Evolutionary conservation across 2,113 vertebrate genomes (phyloP).

Genomic region (Paratilapia polleni): DNA sequence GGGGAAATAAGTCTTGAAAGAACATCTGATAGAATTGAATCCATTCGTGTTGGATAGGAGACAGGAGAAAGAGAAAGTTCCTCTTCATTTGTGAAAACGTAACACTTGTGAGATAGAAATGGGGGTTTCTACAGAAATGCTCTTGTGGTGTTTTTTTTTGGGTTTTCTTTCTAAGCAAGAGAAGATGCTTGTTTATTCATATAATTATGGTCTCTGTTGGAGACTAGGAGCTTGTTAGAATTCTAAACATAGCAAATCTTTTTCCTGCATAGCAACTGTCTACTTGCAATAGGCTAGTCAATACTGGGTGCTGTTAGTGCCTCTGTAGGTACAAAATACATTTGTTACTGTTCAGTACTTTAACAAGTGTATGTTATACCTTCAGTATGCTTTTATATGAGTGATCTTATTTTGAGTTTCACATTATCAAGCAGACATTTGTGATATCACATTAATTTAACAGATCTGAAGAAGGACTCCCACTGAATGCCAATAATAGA

Average conservation of each 20-base stretch:
- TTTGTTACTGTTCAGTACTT: not conserved
- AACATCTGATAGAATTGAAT: slow-evolving; percentile 4
- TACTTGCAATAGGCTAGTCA: slow-evolving; percentile 4
- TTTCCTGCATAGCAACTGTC: not conserved
- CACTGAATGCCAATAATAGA: no score
- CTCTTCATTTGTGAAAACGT: slow-evolving; percentile 4
- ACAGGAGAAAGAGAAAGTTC: not conserved
- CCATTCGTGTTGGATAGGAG: not conserved
- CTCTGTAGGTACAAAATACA: not conserved
- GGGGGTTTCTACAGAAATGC: not conserved
- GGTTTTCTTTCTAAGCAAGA: not conserved
- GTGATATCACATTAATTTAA: no score
- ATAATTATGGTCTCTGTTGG: not conserved
- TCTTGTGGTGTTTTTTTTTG: slow-evolving; percentile 17
- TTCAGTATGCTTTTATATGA: not conserved
- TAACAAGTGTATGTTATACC: not conserved
- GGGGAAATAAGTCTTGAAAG: not conserved
- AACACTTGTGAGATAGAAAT: slow-evolving; percentile 8
- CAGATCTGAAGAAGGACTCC: no score
- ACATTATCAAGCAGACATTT: not conserved
- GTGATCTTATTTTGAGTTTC: not conserved
- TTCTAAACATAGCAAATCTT: not conserved
- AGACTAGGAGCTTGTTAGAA: slow-evolving; percentile 15
- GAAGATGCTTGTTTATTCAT: slow-evolving; percentile 8
- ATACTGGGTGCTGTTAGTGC: not conserved